Conservation (phyloP, 1,140 invertebrate species). For the Pseudomyrmex pallidus region DNA sequence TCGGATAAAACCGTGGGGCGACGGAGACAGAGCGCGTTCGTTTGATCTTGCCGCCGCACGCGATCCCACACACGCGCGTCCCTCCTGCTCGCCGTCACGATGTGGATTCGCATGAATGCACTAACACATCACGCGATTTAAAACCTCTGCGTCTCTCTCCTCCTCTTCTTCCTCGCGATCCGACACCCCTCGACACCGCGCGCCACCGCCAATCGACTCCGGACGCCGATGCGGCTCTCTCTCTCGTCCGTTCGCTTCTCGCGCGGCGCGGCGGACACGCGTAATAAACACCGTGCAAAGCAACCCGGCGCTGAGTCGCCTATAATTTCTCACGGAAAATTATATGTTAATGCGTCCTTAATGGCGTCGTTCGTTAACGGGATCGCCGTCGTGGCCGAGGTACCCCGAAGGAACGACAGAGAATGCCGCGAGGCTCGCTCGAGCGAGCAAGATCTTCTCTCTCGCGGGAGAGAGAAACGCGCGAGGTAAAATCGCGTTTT, state of each 20-base stretch:
- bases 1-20: conserved; percentile 47
- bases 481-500: conserved; percentile 34
- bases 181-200: not conserved
- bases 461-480: conserved; percentile 25
- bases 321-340: conserved; percentile 76
- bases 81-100: conserved; percentile 55
- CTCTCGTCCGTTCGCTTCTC: conserved; percentile 15
- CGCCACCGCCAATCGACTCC: conserved; percentile 51
- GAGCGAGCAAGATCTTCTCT: conserved; percentile 51
- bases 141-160: conserved; percentile 74
- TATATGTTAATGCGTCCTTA: conserved; percentile 76
- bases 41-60: conserved; percentile 84
- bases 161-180: not conserved
- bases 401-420: conserved; percentile 55
- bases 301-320: conserved; percentile 72
- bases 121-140: conserved; percentile 78
- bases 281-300: conserved; percentile 74
- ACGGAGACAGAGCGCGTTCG: conserved; percentile 71
- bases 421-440: conserved; percentile 55
- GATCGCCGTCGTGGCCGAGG: conserved; percentile 62
- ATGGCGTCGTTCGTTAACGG: conserved; percentile 76
- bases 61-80: conserved; percentile 80
- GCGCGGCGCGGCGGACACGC: conserved; percentile 64
- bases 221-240: conserved; percentile 40
- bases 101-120: conserved; percentile 75